Conservation (phyloP, 2,888 invertebrate species). For the Diloba caeruleocephala region DNA sequence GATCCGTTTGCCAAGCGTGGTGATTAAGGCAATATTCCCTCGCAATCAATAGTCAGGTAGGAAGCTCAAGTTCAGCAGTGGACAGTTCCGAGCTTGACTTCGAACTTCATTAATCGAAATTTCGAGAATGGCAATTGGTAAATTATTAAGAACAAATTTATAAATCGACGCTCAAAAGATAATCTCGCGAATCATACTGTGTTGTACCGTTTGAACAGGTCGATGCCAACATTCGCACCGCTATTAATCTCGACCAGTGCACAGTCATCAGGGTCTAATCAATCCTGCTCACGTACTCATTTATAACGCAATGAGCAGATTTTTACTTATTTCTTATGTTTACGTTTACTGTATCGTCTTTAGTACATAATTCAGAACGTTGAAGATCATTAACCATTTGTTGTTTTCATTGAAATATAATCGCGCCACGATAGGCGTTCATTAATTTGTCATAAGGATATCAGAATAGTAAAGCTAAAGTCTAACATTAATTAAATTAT, state of each 20-base stretch:
- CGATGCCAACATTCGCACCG: conserved; percentile 10
- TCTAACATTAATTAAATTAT: no score
- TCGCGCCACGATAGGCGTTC: no score
- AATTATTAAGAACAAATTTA: conserved; percentile 21
- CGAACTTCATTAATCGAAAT: no score
- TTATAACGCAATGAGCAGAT: conserved; percentile 67
- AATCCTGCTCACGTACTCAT: conserved; percentile 73
- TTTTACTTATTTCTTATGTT: conserved; percentile 39
- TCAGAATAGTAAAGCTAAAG: no score
- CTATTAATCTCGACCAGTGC: conserved; percentile 76
- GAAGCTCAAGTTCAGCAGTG: no score
- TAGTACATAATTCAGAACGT: neutral
- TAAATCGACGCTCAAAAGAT: conserved; percentile 17
- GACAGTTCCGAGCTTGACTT: no score
- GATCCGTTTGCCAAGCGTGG: no score
- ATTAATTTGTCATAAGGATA: no score
- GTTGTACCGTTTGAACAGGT: conserved; percentile 14
- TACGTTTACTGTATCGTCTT: conserved; percentile 7
- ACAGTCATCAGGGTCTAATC: conserved; percentile 78
- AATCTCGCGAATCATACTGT: conserved; percentile 40
- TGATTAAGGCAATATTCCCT: no score
- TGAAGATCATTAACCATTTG: no score
- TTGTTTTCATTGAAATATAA: no score
- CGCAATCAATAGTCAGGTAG: no score
- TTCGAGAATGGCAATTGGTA: neutral